A percentile compares a stretch with the other conserved stretches of the same genome.
Conservation (phyloP, 2,797 vertebrate species). For the Odontamblyopus lacepedii region DNA sequence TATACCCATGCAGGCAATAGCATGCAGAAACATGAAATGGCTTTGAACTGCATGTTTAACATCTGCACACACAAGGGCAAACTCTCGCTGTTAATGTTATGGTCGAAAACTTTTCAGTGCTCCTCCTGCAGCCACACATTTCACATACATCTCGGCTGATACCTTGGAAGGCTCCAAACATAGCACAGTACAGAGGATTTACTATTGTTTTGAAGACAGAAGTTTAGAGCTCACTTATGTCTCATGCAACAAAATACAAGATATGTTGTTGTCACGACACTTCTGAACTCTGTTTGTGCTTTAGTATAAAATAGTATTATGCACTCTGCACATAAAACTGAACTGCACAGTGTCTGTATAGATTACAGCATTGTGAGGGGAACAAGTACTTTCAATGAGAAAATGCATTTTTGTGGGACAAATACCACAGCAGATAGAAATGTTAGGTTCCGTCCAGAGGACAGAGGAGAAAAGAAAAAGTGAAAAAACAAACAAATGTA, state of each 20-base stretch:
- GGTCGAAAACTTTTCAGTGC: background rate
- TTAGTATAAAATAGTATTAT: background rate
- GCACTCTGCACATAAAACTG: background rate
- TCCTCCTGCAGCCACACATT: background rate
- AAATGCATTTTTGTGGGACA: background rate
- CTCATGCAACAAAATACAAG: conserved; percentile 18
- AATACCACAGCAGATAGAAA: conserved; percentile 6
- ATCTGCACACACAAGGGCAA: background rate
- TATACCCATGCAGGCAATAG: conserved; percentile 34
- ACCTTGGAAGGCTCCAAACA: conserved; percentile 56
- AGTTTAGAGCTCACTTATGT: conserved; percentile 47
- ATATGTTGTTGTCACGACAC: conserved; percentile 46
- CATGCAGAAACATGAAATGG: conserved; percentile 32
- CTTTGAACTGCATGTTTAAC: background rate
- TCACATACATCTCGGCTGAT: conserved; percentile 35
- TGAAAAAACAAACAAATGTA: background rate
- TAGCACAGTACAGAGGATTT: conserved; percentile 50
- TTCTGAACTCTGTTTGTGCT: background rate
- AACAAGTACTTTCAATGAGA: background rate
- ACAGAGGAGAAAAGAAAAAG: background rate
- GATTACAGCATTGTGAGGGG: background rate
- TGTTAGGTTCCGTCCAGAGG: conserved; percentile 19
- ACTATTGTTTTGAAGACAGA: conserved; percentile 63
- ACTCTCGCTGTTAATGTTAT: background rate
- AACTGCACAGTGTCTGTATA: background rate